Conservation (phyloP, 2,113 vertebrate genomes). For the Dicentrarchus labrax region DNA sequence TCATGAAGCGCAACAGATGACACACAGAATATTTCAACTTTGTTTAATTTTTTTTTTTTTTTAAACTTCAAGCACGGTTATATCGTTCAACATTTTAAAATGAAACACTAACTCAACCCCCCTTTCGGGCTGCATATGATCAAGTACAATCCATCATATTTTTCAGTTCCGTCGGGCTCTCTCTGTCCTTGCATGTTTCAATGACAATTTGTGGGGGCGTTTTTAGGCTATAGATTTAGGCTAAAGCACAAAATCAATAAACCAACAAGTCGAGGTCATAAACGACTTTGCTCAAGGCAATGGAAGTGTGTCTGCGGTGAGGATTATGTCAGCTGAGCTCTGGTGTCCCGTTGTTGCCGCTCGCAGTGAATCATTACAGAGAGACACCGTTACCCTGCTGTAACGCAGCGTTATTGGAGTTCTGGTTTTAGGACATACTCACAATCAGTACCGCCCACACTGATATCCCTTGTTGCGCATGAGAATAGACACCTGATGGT, state of each 20-base stretch:
- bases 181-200: neutral
- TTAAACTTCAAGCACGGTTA: neutral
- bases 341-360: conserved; percentile 45
- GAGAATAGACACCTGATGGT: conserved; percentile 21
- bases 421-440: conserved; percentile 26
- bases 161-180: neutral
- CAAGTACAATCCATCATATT: conserved; percentile 2
- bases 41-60: conserved; percentile 3
- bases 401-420: conserved; percentile 30
- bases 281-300: conserved; percentile 61
- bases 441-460: conserved; percentile 42
- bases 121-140: neutral
- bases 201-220: conserved; percentile 32
- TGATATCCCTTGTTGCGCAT: neutral
- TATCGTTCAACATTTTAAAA: neutral
- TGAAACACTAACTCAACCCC: neutral
- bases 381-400: conserved; percentile 32
- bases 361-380: conserved; percentile 55
- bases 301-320: conserved; percentile 60
- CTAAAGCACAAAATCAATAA: conserved; percentile 59
- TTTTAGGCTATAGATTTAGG: neutral
- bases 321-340: conserved; percentile 64
- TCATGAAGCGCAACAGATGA: conserved; percentile 39
- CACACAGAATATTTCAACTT: neutral
- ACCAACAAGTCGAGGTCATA: conserved; percentile 57